phyloP scores from a whole-genome alignment of 2,797 vertebrate species.

The Cossypha heuglini region DNA sequence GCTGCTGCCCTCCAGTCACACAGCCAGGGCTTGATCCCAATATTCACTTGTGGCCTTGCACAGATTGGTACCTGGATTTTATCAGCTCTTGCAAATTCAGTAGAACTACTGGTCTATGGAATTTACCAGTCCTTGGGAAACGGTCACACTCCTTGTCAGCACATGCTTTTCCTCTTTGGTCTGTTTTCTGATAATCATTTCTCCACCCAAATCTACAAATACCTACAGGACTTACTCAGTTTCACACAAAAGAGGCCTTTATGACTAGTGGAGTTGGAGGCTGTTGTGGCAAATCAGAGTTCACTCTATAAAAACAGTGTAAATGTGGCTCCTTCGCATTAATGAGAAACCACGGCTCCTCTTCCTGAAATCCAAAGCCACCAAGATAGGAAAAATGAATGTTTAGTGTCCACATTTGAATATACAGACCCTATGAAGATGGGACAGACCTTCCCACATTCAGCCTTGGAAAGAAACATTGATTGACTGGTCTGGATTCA shows the following conservation, averaged over 20 bases:
- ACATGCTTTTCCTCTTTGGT: not conserved
- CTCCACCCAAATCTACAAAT: not conserved
- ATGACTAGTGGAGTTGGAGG: not conserved
- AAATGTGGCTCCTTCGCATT: not conserved
- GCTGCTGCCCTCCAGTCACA: not conserved
- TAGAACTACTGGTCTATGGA: not conserved
- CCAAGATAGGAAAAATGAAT: not conserved
- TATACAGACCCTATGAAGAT: not conserved
- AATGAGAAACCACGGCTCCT: not conserved
- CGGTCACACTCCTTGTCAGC: not conserved
- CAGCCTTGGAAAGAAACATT: accelerated
- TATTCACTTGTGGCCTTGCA: not conserved
- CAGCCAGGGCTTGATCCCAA: not conserved
- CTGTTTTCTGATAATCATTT: not conserved
- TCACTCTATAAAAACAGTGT: accelerated
- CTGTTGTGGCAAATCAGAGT: not conserved
- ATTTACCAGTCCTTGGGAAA: not conserved
- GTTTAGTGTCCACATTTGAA: not conserved
- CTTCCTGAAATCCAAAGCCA: not conserved
- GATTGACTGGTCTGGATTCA: not conserved
- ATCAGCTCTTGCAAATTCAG: not conserved
- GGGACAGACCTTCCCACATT: not conserved
- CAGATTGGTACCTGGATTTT: not conserved
- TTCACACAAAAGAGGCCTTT: not conserved
- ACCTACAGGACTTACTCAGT: not conserved